Evolutionary conservation across 1,140 invertebrate genomes (phyloP), one percentile per base, ranked within the genome.

Genomic region (Adoxophyes honmai): DNA sequence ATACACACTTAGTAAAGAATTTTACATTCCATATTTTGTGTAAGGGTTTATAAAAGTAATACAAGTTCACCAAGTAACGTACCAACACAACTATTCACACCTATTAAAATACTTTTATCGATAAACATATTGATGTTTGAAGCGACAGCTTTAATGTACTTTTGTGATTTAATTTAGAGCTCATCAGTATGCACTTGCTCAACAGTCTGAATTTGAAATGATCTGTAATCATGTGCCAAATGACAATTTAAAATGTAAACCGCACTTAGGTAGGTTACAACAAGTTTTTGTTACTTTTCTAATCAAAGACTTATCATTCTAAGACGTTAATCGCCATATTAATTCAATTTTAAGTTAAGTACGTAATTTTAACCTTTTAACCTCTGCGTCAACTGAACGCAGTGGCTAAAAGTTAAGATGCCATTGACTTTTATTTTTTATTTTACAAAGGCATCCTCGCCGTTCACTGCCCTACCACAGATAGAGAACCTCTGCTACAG

Each of bases 191-290:
- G 16, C 13, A 44, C 42, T 48, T 48, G 42, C 42, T 48, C 42
- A 48, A 48, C n/a, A 13, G 11, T n/a, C 21, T 48, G n/a, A 13
- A 48, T 28, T 28, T 28, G 2, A 6, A 48, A 48, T 48, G 21
- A 48, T 48, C 18, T 48, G 8, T 33, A 48, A 48, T 48, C 18
- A n/a, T 48, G 42, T 48, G 42, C 42, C 42, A 48, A 48, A 48
- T 48, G 16, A 48, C 21, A 48, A 48, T 11, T 48, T 28, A 21
- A 48, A 21, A 11, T 44, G 0, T 48, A 48, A 11, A 48, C 18
- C 21, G 21, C 16, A 48, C 1, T 16, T 48, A 33, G 42, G 14
- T 48, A 4, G 18, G 39, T 15, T 3, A n/a, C n/a, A n/a, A n/a
- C n/a, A 21, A 28, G 21, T 21, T 44, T 44, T 44, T 21, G 39